These are phyloP conservation scores for Danionella dracula DNA, from an alignment of 2,797 vertebrate species.

Conservation along the genomic window DNA sequence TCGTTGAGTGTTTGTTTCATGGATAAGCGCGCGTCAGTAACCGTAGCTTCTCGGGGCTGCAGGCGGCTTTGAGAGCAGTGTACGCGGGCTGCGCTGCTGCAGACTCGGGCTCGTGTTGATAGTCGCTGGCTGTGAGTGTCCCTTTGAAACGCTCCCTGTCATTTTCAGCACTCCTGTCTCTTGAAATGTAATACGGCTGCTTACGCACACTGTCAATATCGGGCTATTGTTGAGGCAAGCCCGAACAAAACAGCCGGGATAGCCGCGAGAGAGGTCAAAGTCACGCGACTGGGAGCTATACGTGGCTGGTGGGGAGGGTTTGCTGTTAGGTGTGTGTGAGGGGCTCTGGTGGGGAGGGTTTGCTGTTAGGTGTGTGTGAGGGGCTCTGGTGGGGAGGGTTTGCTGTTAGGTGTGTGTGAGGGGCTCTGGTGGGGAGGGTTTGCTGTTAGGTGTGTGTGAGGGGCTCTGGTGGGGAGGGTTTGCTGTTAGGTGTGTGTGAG, in stretches of 20 bases:
- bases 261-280: not conserved
- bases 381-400: too few species aligned
- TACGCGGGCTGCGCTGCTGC: conserved; percentile 12
- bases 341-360: conserved; percentile 54
- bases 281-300: conserved; percentile 11
- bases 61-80: not conserved
- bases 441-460: too few species aligned
- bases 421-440: too few species aligned
- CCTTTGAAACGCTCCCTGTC: conserved; percentile 32
- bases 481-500: too few species aligned
- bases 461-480: too few species aligned
- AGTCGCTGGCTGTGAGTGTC: conserved; percentile 23
- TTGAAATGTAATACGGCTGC: conserved; percentile 43
- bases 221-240: conserved; percentile 28
- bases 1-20: too few species aligned
- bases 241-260: conserved; percentile 19
- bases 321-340: conserved; percentile 11
- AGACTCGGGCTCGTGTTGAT: conserved; percentile 8
- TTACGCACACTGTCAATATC: conserved; percentile 38
- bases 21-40: too few species aligned
- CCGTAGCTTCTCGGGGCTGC: not conserved
- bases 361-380: too few species aligned
- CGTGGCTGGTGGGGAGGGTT: conserved; percentile 2
- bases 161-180: conserved; percentile 33
- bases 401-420: too few species aligned